These are phyloP conservation scores for Melipona quadrifasciata DNA, from an alignment of 1,140 invertebrate species.

Conservation along the genomic window DNA sequence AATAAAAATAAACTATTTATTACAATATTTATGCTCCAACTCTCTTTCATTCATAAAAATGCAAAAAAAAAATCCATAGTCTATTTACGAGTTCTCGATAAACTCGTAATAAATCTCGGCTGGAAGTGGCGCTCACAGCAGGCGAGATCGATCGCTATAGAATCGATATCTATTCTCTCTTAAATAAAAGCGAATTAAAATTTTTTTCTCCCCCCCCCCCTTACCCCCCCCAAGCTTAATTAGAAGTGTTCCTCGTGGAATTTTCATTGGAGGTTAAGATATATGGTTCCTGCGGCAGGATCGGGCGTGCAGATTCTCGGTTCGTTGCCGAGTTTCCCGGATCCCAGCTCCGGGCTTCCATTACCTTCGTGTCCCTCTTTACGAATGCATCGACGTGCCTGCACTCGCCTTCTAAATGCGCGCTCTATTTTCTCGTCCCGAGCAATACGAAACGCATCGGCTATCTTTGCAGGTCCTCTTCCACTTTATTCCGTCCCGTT, in stretches of 20 bases:
- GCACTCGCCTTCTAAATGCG: conserved; percentile 53
- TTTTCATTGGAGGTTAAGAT: conserved; percentile 37
- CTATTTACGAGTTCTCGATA: too few species aligned
- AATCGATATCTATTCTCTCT: neutral
- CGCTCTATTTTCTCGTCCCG: conserved; percentile 50
- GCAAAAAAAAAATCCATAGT: too few species aligned
- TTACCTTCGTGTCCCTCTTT: conserved; percentile 49
- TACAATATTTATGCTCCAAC: too few species aligned
- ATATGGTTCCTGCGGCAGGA: neutral
- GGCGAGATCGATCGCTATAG: neutral
- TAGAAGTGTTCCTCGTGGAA: neutral
- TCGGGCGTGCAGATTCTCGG: neutral
- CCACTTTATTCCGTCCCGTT: neutral
- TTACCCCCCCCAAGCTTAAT: neutral
- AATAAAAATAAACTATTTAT: too few species aligned
- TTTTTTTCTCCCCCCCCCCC: too few species aligned
- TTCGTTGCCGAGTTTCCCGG: neutral
- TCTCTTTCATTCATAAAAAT: too few species aligned
- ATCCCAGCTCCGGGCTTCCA: conserved; percentile 10
- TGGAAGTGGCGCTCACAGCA: too few species aligned
- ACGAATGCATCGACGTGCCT: conserved; percentile 58
- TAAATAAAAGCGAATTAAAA: conserved; percentile 15
- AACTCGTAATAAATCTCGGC: too few species aligned
- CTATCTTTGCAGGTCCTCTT: neutral
- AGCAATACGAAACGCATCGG: conserved; percentile 34